Conservation (phyloP, 1,140 invertebrate species). For the Globodera ellingtonae region DNA sequence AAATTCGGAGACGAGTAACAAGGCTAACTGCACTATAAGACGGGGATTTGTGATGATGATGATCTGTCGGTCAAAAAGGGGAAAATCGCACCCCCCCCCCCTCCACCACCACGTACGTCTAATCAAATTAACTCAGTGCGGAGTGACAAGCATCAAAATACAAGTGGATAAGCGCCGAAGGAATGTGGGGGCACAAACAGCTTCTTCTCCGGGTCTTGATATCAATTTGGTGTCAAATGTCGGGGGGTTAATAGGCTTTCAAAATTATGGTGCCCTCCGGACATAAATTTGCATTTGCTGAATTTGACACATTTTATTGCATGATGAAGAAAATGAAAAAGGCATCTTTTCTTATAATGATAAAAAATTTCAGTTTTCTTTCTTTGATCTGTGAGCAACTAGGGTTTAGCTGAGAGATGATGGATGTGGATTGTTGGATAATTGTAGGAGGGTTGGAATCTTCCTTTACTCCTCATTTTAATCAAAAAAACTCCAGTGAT, state of each 20-base stretch:
- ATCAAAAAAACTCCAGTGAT: not conserved
- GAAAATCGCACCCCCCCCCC: not conserved
- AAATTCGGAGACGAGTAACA: not conserved
- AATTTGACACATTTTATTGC: not conserved
- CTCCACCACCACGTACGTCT: not conserved
- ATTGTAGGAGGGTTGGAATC: not conserved
- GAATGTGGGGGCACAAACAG: not conserved
- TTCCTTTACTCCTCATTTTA: not conserved
- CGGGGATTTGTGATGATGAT: not conserved
- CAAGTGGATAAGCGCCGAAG: not conserved
- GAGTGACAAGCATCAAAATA: not conserved
- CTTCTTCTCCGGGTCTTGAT: not conserved
- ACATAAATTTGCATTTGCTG: not conserved
- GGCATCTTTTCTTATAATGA: no score
- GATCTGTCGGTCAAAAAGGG: not conserved
- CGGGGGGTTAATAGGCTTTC: no score
- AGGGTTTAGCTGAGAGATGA: not conserved
- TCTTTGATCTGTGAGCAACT: not conserved
- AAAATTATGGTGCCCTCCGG: no score
- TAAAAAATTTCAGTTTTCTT: no score
- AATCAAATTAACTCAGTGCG: constrained; percentile 1
- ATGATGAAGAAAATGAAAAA: not conserved
- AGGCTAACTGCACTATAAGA: no score
- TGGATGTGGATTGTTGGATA: not conserved
- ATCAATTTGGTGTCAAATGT: no score